Conservation (phyloP, 2,888 invertebrate species). For the Onchidella celtica region DNA sequence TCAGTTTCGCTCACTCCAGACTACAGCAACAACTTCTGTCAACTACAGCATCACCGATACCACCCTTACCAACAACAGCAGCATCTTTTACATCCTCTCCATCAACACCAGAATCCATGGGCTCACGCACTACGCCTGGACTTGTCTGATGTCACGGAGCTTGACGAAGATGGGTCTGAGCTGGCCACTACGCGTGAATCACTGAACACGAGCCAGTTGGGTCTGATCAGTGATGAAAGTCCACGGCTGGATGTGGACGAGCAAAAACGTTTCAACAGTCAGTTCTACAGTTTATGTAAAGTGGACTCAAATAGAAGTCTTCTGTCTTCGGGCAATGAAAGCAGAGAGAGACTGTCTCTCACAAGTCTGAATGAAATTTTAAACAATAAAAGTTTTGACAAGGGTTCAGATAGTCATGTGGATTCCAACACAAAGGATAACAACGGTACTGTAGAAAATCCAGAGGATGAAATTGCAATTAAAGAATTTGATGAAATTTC, state of each 20-base stretch:
- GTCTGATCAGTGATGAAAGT: conserved; percentile 48
- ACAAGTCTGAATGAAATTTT: conserved; percentile 36
- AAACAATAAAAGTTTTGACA: conserved; percentile 31
- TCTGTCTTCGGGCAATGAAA: conserved; percentile 46
- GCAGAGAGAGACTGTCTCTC: conserved; percentile 37
- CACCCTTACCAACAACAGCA: conserved; percentile 14
- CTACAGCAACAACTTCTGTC: conserved; percentile 1
- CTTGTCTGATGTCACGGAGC: conserved; percentile 34
- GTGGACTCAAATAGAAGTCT: conserved; percentile 69
- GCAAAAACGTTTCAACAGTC: conserved; percentile 70
- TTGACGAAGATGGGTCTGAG: conserved; percentile 49
- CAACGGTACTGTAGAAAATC: neutral
- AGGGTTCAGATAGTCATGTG: neutral
- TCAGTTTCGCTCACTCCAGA: neutral
- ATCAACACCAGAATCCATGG: conserved; percentile 5
- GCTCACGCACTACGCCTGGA: conserved; percentile 30
- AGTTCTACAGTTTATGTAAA: conserved; percentile 75
- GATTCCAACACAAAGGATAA: neutral
- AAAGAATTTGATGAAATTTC: conserved; percentile 72
- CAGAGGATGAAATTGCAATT: conserved; percentile 29
- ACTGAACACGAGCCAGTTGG: conserved; percentile 11
- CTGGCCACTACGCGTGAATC: conserved; percentile 38
- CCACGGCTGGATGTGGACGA: conserved; percentile 53
- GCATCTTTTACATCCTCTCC: conserved; percentile 11
- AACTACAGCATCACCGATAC: neutral